Evolutionary conservation across 2,888 invertebrate species (phyloP).

Genomic region (Aricia artaxerxes): DNA sequence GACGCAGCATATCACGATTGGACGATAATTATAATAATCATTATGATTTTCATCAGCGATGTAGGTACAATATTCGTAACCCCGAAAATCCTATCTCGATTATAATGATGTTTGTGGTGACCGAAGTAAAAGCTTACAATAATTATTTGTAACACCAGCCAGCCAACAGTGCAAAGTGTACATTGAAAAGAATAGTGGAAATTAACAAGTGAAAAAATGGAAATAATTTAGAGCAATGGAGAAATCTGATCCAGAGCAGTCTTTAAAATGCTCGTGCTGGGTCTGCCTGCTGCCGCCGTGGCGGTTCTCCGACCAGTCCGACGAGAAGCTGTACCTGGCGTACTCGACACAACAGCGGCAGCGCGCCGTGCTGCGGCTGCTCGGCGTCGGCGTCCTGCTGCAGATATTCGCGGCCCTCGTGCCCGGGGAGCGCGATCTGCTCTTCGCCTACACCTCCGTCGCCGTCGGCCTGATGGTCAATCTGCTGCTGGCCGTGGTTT

Average conservation of each 20-base stretch:
- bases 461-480: slow-evolving; percentile 54
- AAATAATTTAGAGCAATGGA: slow-evolving; percentile 54
- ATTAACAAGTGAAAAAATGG: slow-evolving; percentile 39
- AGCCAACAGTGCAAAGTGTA: slow-evolving; percentile 22
- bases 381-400: slow-evolving; percentile 60
- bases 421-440: slow-evolving; percentile 65
- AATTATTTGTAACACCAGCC: not conserved
- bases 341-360: slow-evolving; percentile 68
- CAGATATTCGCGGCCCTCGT: slow-evolving; percentile 63
- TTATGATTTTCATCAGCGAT: not conserved
- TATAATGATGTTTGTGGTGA: not conserved
- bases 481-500: slow-evolving; percentile 52
- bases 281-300: slow-evolving; percentile 64
- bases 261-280: slow-evolving; percentile 52
- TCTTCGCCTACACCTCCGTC: slow-evolving; percentile 57
- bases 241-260: slow-evolving; percentile 54
- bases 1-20: not conserved
- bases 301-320: slow-evolving; percentile 63
- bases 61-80: not conserved
- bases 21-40: not conserved
- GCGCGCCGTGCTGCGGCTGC: slow-evolving; percentile 63
- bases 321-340: slow-evolving; percentile 65
- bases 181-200: not conserved
- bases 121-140: not conserved
- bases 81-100: not conserved